Conservation (phyloP, 2,797 vertebrate genomes). For the Cyclopterus lumpus region DNA sequence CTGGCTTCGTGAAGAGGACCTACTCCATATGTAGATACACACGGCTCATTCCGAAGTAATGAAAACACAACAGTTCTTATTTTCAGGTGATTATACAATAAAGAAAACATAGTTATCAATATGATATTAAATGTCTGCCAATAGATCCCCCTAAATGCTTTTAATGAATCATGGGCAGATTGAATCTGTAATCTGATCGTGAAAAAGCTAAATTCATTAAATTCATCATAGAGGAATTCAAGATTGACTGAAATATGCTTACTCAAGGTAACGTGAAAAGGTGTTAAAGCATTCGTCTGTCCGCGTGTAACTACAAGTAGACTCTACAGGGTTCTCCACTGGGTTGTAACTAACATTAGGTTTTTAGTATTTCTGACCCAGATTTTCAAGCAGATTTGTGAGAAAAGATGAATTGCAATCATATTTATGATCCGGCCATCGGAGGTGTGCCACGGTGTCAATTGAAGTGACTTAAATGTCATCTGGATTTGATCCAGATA, state of each 20-base stretch:
- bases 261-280: not conserved
- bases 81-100: too few relatives aligned
- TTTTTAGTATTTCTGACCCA: not conserved
- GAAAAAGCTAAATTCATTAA: not conserved
- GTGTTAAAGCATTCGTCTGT: not conserved
- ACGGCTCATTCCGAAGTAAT: too few relatives aligned
- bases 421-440: not conserved
- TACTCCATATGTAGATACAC: too few relatives aligned
- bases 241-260: not conserved
- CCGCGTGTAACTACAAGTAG: not conserved
- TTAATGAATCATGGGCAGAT: not conserved
- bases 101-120: not conserved
- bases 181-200: not conserved
- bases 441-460: not conserved
- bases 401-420: not conserved
- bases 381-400: not conserved
- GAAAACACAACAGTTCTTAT: too few relatives aligned
- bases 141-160: not conserved
- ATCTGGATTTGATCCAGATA: constrained; percentile 3
- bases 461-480: not conserved
- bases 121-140: not conserved
- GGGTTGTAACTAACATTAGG: not conserved
- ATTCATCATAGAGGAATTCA: not conserved
- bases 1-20: too few relatives aligned
- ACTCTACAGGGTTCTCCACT: not conserved